These are phyloP conservation scores for Rhineura floridana DNA, from an alignment of 2,113 vertebrate genomes.

Conservation along the genomic window DNA sequence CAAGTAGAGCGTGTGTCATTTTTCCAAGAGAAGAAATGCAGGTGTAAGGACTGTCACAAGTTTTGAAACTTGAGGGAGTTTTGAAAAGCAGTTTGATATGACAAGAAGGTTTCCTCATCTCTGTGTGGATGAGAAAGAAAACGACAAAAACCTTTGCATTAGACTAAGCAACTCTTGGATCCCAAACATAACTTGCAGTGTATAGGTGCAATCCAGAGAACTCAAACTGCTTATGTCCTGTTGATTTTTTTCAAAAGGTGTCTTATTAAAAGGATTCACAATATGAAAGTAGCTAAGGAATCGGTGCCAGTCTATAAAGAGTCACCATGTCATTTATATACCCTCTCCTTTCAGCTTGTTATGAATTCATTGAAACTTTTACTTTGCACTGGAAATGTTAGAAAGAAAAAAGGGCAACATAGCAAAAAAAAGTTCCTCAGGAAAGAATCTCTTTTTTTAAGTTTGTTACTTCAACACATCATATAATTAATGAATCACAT, in stretches of 20 bases:
- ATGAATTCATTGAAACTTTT: background rate
- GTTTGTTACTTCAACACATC: too few relatives aligned
- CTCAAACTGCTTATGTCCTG: background rate
- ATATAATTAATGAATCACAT: too few relatives aligned
- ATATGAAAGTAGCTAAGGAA: background rate
- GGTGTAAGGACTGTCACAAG: background rate
- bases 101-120: background rate
- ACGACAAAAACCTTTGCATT: background rate
- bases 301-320: background rate
- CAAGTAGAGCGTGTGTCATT: background rate
- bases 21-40: background rate
- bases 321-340: background rate
- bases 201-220: background rate
- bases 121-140: rapidly evolving
- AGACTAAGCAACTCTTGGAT: background rate
- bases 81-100: background rate
- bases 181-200: background rate
- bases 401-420: background rate
- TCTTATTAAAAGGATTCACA: background rate
- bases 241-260: background rate
- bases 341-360: background rate
- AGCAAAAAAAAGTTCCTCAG: too few relatives aligned
- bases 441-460: too few relatives aligned
- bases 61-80: background rate
- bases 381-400: background rate